A percentile compares a stretch with the other conserved stretches of the same genome.
phyloP scores from a whole-genome alignment of 1,140 invertebrate genomes.

The Harpegnathos saltator region DNA sequence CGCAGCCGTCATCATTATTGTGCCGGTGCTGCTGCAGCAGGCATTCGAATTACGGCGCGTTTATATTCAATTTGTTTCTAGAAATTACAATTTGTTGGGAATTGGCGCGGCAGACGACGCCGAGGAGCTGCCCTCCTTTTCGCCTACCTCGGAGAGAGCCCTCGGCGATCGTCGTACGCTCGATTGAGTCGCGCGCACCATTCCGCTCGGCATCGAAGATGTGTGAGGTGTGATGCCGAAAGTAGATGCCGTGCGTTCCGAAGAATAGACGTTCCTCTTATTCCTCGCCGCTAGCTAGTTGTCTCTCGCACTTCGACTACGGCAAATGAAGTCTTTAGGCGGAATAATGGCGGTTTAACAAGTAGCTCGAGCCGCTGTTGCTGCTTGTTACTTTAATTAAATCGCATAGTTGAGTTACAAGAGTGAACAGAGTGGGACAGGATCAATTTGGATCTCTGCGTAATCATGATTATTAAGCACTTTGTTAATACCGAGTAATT shows the following conservation, averaged over 20 bases:
- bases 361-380: not conserved
- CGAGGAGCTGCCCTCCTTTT: conserved; percentile 66
- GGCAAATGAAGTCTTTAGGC: not conserved
- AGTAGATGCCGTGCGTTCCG: not conserved
- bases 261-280: not conserved
- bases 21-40: conserved; percentile 81
- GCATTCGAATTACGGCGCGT: conserved; percentile 83
- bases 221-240: not conserved
- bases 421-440: not conserved
- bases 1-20: conserved; percentile 81
- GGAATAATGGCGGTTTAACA: not conserved
- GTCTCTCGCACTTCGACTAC: not conserved
- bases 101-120: conserved; percentile 78
- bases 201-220: not conserved
- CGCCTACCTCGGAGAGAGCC: conserved; percentile 25
- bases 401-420: not conserved
- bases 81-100: conserved; percentile 84
- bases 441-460: not conserved
- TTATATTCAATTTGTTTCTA: conserved; percentile 85
- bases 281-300: not conserved
- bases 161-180: conserved; percentile 54
- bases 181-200: not conserved
- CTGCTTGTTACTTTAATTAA: not conserved
- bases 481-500: not conserved
- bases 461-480: not conserved